These are phyloP conservation scores for Pocillopora meandrina DNA, from an alignment of 92 coral and sea anemone species.

Conservation along the genomic window DNA sequence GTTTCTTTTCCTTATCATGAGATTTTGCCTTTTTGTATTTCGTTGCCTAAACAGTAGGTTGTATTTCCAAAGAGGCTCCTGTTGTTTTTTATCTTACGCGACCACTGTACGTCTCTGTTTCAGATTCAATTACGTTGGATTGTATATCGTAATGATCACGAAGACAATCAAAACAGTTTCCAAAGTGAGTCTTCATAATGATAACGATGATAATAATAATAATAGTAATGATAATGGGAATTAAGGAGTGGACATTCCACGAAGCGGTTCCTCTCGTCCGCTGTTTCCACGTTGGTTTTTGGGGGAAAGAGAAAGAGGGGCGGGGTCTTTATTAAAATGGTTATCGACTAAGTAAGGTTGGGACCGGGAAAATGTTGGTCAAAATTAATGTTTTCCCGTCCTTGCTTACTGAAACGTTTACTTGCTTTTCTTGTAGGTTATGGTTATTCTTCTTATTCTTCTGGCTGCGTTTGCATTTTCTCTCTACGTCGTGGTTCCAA, in stretches of 20 bases:
- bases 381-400: neutral
- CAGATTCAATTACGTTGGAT: constrained; percentile 87
- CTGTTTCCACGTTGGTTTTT: too few species aligned
- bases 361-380: neutral
- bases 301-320: too few species aligned
- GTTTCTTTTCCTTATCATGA: too few species aligned
- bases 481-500: constrained; percentile 67
- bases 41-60: neutral
- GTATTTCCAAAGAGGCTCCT: neutral
- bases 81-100: neutral
- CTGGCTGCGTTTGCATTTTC: constrained; percentile 87
- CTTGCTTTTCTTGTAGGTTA: constrained; percentile 45
- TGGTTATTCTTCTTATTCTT: constrained; percentile 72
- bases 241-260: too few species aligned
- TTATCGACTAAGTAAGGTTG: too few species aligned
- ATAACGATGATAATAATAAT: too few species aligned
- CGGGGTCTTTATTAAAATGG: too few species aligned
- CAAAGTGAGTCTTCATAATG: constrained; percentile 46
- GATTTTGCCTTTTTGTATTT: too few species aligned
- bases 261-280: too few species aligned
- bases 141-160: constrained; percentile 83
- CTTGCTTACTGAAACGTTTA: neutral
- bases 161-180: constrained; percentile 84
- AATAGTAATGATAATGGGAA: too few species aligned
- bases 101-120: neutral